Evolutionary conservation across 1,140 invertebrate species (phyloP), one percentile per base, ranked within the genome.

Genomic region (Onthophagus taurus): DNA sequence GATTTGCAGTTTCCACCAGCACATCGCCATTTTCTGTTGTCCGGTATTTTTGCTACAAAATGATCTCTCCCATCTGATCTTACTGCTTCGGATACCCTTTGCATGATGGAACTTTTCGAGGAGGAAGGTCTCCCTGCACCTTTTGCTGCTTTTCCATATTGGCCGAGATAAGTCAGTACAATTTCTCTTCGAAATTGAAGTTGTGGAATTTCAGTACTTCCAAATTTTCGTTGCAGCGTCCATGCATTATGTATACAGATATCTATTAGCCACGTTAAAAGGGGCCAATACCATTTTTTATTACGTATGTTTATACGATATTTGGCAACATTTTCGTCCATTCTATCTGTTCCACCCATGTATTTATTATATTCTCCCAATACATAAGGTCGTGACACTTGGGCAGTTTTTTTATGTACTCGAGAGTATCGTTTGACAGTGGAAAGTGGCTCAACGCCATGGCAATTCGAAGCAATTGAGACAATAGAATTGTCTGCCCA

Each of bases 401-500:
- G 26, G 1, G 33, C 17, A 43, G 19, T 18, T 43, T 33, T 43
- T 30, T 43, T 42, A 12, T 31, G 17, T 5, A 11, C 18, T 42
- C 31, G 43, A 17, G 31, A 36, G 24, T 36, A 26, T 11, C 43
- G 2, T 17, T 44, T 44, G 11, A 36, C 43, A 24, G 13, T 35
- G 12, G 21, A 16, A 1, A 44, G 3, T 17, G 20, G 33, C 6
- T 35, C 2, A 16, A 44, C 17, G 19, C 53, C 60, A 21, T 43
- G 44, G 42, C 48, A 48, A 26, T 51, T 60, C 19, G 53, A 55
- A 9, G 51, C 57, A 4, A 58, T 31, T 30, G 51, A 58, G 19
- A 59, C 55, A 37, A 52, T 44, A 19, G 47, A 52, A 50, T 58
- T 61, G 33, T 63, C 60, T 24, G 51, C 44, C 51, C 58, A 60